A percentile compares a stretch with the other conserved stretches of the same genome.
These are phyloP conservation scores for Hylia prasina DNA, from an alignment of 2,113 vertebrate species.

Conservation along the genomic window DNA sequence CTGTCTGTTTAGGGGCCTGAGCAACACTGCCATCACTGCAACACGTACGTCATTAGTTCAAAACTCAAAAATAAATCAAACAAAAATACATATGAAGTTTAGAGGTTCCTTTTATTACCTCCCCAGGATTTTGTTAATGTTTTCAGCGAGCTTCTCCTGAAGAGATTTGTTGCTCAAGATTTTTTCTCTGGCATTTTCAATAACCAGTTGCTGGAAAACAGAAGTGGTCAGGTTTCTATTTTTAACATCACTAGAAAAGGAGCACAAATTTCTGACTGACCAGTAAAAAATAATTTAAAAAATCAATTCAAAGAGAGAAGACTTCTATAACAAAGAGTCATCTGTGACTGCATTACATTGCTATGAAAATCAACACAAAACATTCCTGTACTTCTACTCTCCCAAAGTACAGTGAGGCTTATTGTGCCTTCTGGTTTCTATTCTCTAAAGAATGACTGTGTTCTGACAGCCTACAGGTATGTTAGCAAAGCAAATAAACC, in stretches of 20 bases:
- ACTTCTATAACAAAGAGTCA: neutral
- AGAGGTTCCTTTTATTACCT: conserved; percentile 76
- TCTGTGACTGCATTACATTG: neutral
- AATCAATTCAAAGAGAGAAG: neutral
- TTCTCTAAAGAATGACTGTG: neutral
- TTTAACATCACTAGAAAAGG: neutral
- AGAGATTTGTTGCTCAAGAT: conserved; percentile 91
- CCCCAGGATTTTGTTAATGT: conserved; percentile 96
- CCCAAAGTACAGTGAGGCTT: neutral
- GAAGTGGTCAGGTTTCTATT: neutral
- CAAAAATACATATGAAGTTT: neutral
- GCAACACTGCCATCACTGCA: conserved; percentile 80
- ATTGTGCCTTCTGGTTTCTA: neutral
- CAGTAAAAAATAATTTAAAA: neutral
- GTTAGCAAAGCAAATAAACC: neutral
- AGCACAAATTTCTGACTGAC: neutral
- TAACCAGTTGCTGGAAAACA: conserved; percentile 91
- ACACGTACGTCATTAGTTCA: conserved; percentile 10
- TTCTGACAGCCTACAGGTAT: neutral
- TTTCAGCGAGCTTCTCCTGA: conserved; percentile 98
- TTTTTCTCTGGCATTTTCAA: conserved; percentile 97
- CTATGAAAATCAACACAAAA: neutral
- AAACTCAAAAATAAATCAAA: neutral
- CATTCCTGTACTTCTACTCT: neutral
- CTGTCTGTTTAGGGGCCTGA: conserved; percentile 80